Evolutionary conservation across 2,888 invertebrate species (phyloP).

Genomic region (Macrophya alboannulata): DNA sequence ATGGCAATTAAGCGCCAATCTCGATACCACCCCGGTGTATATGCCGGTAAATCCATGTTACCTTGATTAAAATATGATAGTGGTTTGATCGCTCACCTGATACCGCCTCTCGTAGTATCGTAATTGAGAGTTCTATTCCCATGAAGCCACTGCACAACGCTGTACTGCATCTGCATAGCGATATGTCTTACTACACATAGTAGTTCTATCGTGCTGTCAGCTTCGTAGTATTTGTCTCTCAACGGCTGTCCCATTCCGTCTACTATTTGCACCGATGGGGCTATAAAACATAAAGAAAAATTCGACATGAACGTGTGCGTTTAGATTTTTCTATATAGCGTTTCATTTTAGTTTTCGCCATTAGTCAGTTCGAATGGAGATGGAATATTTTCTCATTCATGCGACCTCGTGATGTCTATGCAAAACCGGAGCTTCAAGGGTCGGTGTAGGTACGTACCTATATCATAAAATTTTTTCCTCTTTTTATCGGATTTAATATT

Average conservation of each 20-base stretch:
- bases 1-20: background rate
- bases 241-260: conserved; percentile 86
- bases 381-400: background rate
- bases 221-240: conserved; percentile 86
- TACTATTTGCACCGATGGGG: conserved; percentile 87
- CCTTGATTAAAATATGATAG: conserved; percentile 8
- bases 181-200: conserved; percentile 83
- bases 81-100: conserved; percentile 80
- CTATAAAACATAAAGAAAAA: conserved; percentile 77
- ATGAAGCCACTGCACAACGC: conserved; percentile 85
- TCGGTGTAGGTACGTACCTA: background rate
- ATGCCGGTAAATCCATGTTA: background rate
- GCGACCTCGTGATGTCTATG: background rate
- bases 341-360: background rate
- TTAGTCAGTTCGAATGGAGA: background rate
- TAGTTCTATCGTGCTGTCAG: conserved; percentile 86
- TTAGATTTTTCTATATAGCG: background rate
- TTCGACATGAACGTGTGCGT: background rate
- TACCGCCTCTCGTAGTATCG: conserved; percentile 86
- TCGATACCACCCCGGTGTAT: background rate
- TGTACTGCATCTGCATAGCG: conserved; percentile 81
- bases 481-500: background rate
- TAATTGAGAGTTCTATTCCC: conserved; percentile 85
- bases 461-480: background rate
- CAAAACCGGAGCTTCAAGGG: background rate